These are phyloP conservation scores for Paramuricea clavata DNA, from an alignment of 92 coral and sea anemone species.

Conservation along the genomic window DNA sequence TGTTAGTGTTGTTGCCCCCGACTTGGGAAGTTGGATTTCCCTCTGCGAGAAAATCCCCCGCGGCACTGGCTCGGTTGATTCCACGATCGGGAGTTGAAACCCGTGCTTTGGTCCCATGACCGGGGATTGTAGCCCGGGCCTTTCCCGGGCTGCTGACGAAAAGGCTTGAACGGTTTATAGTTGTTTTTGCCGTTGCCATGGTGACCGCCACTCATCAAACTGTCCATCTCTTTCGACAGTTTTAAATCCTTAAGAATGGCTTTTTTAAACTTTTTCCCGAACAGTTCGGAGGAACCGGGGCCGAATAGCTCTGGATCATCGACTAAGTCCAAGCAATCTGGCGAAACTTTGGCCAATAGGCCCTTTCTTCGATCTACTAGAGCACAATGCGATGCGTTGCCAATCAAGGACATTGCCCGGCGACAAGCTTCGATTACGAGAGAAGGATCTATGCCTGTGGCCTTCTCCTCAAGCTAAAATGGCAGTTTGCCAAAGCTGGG, in stretches of 20 bases:
- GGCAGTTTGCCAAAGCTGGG: background rate
- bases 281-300: background rate
- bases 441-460: background rate
- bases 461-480: background rate
- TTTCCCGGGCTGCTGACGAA: slow-evolving; percentile 49
- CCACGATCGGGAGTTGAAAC: background rate
- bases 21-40: background rate
- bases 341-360: slow-evolving; percentile 1
- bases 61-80: slow-evolving; percentile 19
- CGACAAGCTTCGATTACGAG: background rate
- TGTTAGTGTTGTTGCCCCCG: background rate
- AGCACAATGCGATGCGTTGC: background rate
- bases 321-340: background rate
- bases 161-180: background rate
- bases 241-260: background rate
- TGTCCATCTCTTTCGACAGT: slow-evolving; percentile 11
- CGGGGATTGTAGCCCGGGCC: slow-evolving; percentile 48
- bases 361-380: slow-evolving; percentile 5
- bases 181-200: slow-evolving; percentile 21
- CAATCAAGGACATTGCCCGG: background rate
- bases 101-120: background rate
- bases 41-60: slow-evolving; percentile 16
- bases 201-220: background rate
- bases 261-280: slow-evolving; percentile 2
- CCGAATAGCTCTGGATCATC: background rate